Conservation (phyloP, 1,140 invertebrate genomes). For the Bombus impatiens region DNA sequence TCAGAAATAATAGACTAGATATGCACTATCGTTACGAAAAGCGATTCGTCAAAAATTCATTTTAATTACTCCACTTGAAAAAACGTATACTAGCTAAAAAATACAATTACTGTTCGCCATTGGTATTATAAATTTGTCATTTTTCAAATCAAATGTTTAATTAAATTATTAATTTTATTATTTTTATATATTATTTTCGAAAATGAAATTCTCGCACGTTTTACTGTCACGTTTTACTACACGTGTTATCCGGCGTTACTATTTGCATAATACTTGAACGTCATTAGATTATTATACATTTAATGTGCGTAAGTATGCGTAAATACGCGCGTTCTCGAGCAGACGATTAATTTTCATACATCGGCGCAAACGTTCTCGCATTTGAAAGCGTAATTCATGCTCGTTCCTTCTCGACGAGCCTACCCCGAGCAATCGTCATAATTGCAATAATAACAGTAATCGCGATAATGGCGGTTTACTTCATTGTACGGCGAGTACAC, state of each 20-base stretch:
- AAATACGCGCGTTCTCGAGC: background rate
- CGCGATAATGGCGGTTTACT: slow-evolving; percentile 64
- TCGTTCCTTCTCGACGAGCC: slow-evolving; percentile 1
- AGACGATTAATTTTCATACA: slow-evolving; percentile 25
- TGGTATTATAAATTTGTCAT: too few relatives aligned
- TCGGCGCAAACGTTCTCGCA: slow-evolving; percentile 1
- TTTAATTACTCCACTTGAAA: too few relatives aligned
- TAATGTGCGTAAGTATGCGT: background rate
- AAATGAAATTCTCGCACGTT: too few relatives aligned
- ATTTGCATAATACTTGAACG: background rate
- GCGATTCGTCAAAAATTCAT: background rate
- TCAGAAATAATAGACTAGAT: too few relatives aligned
- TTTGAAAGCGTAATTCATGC: slow-evolving; percentile 37
- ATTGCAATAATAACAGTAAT: slow-evolving; percentile 74
- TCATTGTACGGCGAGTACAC: slow-evolving; percentile 43
- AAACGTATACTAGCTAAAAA: too few relatives aligned
- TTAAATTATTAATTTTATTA: too few relatives aligned
- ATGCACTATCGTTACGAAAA: too few relatives aligned
- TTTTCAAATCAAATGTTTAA: too few relatives aligned
- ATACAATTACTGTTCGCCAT: too few relatives aligned
- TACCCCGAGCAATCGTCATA: slow-evolving; percentile 64
- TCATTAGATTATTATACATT: slow-evolving; percentile 1
- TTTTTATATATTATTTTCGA: too few relatives aligned
- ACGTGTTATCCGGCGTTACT: too few relatives aligned
- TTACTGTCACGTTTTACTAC: too few relatives aligned